phyloP scores from a whole-genome alignment of 2,113 vertebrate genomes.

The Anser brachyrhynchus region DNA sequence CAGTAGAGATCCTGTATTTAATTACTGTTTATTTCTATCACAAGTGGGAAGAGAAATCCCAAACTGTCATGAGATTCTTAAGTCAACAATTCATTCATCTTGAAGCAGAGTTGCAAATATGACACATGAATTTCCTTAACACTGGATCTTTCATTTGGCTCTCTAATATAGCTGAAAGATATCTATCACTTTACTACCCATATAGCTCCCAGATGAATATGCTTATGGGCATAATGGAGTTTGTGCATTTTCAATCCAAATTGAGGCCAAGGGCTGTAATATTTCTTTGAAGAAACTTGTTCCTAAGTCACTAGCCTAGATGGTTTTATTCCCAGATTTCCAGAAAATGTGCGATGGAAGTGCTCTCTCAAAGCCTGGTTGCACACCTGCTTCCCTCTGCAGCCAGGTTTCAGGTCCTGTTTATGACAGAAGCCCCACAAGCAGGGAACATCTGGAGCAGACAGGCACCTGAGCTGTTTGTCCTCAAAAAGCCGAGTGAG shows the following conservation, averaged over 20 bases:
- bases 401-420: neutral
- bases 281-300: neutral
- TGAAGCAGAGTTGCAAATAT: neutral
- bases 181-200: neutral
- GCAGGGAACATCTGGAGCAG: neutral
- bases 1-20: neutral
- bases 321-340: neutral
- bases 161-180: neutral
- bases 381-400: neutral
- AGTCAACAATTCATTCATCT: neutral
- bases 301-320: neutral
- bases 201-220: neutral
- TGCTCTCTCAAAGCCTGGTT: neutral
- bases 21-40: neutral
- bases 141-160: neutral
- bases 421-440: rapidly evolving
- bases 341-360: neutral
- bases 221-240: neutral
- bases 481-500: neutral
- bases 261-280: neutral
- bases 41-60: neutral
- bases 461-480: neutral
- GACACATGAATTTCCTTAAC: neutral
- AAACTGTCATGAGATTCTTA: neutral
- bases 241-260: neutral